Conservation (phyloP, 2,797 vertebrate genomes). For the Salmo trutta region DNA sequence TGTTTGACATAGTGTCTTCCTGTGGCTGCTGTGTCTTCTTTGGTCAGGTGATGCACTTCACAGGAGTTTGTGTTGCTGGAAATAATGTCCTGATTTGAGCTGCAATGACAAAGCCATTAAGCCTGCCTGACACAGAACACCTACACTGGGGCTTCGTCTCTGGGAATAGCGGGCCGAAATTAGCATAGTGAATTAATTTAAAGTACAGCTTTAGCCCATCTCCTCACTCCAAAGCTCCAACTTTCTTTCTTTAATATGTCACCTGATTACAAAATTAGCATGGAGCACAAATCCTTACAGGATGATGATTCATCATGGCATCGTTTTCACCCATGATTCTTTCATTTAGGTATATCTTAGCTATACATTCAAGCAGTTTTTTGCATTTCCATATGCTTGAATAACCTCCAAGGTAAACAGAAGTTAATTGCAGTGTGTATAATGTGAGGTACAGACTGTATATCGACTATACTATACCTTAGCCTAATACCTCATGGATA, state of each 20-base stretch:
- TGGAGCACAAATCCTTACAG: neutral
- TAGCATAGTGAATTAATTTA: constrained; percentile 59
- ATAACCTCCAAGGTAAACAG: too few species aligned
- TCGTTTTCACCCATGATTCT: neutral
- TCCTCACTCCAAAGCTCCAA: constrained; percentile 32
- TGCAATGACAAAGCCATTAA: constrained; percentile 6
- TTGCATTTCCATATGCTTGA: too few species aligned
- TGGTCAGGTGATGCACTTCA: neutral
- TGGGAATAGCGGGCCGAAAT: constrained; percentile 34
- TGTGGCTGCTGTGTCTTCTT: neutral
- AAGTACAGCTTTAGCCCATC: constrained; percentile 44
- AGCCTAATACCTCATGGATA: too few species aligned
- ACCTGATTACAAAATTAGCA: constrained; percentile 35
- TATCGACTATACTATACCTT: too few species aligned
- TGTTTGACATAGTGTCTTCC: neutral
- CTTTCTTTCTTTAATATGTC: constrained; percentile 49
- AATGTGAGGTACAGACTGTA: too few species aligned
- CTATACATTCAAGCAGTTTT: neutral
- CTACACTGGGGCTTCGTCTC: constrained; percentile 11
- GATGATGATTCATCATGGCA: neutral
- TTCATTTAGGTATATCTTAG: neutral
- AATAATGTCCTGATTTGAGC: constrained; percentile 8
- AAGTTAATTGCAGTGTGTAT: too few species aligned
- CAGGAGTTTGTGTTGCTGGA: neutral
- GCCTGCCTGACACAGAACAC: constrained; percentile 5